Evolutionary conservation across 2,797 vertebrate species (phyloP).

Genomic region (Falco rusticolus): DNA sequence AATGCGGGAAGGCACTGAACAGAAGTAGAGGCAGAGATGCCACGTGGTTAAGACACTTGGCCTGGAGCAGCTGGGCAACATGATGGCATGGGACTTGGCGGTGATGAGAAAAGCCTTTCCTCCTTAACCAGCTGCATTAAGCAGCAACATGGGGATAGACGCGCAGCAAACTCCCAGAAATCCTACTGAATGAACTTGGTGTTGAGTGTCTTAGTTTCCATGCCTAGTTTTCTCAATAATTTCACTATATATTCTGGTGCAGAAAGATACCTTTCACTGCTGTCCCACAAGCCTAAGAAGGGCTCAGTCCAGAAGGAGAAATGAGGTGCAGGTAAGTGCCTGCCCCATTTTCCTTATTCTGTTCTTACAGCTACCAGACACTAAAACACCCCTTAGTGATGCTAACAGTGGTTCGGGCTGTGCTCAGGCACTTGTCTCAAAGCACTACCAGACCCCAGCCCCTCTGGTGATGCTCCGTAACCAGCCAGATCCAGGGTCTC

Average conservation of each 20-base stretch:
- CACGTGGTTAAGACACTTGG: neutral
- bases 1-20: neutral
- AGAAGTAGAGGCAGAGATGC: neutral
- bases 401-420: neutral
- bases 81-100: neutral
- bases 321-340: neutral
- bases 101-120: neutral
- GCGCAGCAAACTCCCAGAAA: neutral
- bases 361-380: accelerated
- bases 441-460: neutral
- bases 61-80: neutral
- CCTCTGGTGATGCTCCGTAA: accelerated
- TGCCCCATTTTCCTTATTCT: neutral
- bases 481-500: neutral
- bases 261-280: neutral
- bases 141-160: neutral
- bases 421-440: neutral
- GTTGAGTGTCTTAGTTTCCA: neutral
- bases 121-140: neutral
- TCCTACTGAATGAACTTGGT: neutral
- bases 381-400: neutral
- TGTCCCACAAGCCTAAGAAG: neutral
- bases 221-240: neutral
- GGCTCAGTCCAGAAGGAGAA: neutral
- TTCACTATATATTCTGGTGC: accelerated